phyloP scores from a whole-genome alignment of 2,888 invertebrate genomes.

The Conchocele bisecta region DNA sequence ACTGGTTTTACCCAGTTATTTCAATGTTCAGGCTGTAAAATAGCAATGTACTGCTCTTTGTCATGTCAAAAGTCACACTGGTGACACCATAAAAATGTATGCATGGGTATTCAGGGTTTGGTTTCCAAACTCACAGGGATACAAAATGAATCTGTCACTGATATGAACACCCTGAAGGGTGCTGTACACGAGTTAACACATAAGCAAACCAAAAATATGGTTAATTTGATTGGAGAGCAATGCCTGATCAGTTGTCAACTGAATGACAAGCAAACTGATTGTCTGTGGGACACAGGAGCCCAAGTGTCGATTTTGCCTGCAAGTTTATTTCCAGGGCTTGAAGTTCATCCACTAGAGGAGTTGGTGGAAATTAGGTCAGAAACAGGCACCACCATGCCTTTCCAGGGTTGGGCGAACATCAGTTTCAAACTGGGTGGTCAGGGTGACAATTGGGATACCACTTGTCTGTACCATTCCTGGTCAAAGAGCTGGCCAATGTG shows the following conservation, averaged over 20 bases:
- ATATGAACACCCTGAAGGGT: too few relatives aligned
- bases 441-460: background rate
- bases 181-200: too few relatives aligned
- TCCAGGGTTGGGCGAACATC: slow-evolving; percentile 7
- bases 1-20: too few relatives aligned
- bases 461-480: slow-evolving; percentile 16
- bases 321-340: background rate
- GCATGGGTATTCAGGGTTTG: background rate
- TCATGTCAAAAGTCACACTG: too few relatives aligned
- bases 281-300: slow-evolving; percentile 21
- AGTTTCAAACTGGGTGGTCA: background rate
- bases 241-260: slow-evolving; percentile 2
- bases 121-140: too few relatives aligned
- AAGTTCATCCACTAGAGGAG: background rate
- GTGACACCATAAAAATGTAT: too few relatives aligned
- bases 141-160: too few relatives aligned
- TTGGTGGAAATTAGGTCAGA: slow-evolving; percentile 4
- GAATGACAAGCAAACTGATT: background rate
- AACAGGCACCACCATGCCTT: slow-evolving; percentile 4
- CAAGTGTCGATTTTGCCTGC: slow-evolving; percentile 15
- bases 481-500: background rate
- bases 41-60: too few relatives aligned
- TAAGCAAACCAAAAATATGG: too few relatives aligned
- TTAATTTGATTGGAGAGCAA: slow-evolving; percentile 10
- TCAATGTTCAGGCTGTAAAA: too few relatives aligned